These are phyloP conservation scores for Bombycilla garrulus DNA, from an alignment of 2,113 vertebrate genomes.

Conservation along the genomic window DNA sequence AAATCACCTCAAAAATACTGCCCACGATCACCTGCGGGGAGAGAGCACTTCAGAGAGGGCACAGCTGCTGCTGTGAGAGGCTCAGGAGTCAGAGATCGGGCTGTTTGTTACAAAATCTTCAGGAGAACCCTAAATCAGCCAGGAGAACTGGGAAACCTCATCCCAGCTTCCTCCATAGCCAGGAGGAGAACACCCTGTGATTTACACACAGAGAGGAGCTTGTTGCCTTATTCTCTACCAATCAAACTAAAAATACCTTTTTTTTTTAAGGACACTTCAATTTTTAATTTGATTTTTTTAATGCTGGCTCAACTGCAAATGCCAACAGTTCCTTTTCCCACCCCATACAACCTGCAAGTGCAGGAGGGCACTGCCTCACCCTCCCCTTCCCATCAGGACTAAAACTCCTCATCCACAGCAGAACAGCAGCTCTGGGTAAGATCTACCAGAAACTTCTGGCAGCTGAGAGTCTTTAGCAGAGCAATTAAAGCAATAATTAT, in stretches of 20 bases:
- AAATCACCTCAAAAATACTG: slow-evolving; percentile 96
- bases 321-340: not conserved
- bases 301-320: not conserved
- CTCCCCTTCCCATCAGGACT: not conserved
- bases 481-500: not conserved
- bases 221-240: not conserved
- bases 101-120: not conserved
- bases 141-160: not conserved
- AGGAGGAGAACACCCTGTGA: not conserved
- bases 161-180: not conserved
- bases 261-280: accelerated
- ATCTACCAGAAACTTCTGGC: not conserved
- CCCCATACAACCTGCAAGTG: not conserved
- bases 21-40: slow-evolving; percentile 89
- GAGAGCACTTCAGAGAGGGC: not conserved
- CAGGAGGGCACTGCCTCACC: no score
- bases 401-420: not conserved
- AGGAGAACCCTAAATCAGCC: not conserved
- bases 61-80: not conserved
- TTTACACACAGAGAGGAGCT: not conserved
- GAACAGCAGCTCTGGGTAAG: not conserved
- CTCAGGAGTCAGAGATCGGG: not conserved
- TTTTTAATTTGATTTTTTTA: not conserved
- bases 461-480: not conserved
- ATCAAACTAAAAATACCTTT: not conserved